Base-by-base conservation (phyloP, 2,888 invertebrate species). In the Choristoneura rosaceana region DNA sequence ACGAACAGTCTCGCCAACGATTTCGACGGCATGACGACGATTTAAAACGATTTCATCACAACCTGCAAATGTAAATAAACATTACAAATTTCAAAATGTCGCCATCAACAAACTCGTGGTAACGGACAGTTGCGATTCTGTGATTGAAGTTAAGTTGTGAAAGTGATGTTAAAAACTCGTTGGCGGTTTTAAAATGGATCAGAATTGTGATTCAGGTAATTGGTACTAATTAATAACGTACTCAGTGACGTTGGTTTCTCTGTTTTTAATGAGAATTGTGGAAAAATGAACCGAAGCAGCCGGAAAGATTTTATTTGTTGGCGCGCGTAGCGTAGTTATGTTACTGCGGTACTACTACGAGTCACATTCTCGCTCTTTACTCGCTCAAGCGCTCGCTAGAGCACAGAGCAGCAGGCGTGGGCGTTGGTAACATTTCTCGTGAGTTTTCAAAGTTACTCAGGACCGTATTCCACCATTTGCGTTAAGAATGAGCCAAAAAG, bases 131-230 rank as follows among this genome's bases (percentile, higher is more conserved):
- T 17, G 33, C 60, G 17, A 38, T 59, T 63, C n/a, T 33, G 15
- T 60, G 34, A 38, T 61, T 52, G 43, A 52, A 45, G 34, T 64
- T 55, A 52, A 45, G 34, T 64, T 55, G 66, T 62, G 66, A 43
- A 55, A 33, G 52, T 66, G n/a, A 25, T 12, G 38, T 41, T 8
- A 7, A 59, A 47, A 38, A 63, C 68, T 68, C 41, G 68, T 58
- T 73, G 41, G 63, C 59, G 47, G 64, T 73, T 64, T 58, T 64
- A 33, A 59, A 41, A 68, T 73, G 63, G 71, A 73, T 66, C 41
- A 55, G 64, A 50, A 64, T 45, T 45, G 17, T 15, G 58, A 59
- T 64, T 63, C 71, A 63, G 68, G 71, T 73, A 62, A 7, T 14
- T 3, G 17, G 25, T 45, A 52, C 17, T 52, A n/a, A 38, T 38